Evolutionary conservation across 2,888 invertebrate genomes (phyloP), one percentile per base, ranked within the genome.

Genomic region (Strigamia transsilvanica): DNA sequence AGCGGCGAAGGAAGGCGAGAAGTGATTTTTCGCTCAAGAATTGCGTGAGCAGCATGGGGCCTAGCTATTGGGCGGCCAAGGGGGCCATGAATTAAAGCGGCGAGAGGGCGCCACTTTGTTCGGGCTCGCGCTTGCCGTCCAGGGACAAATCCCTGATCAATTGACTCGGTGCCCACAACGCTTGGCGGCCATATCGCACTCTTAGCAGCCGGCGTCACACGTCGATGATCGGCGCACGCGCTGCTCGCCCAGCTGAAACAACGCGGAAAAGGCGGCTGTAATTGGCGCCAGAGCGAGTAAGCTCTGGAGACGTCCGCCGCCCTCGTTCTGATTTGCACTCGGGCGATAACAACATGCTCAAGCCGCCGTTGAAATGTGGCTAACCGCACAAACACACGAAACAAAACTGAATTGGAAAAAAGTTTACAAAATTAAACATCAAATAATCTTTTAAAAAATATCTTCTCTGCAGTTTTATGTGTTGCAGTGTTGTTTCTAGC

Each of bases 61-160:
- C 61, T 21, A 23, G 61, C 61, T 18, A 66, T 66, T 66, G 61
- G 61, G 61, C 61, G 61, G 61, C 61, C 61, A 66, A 66, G 61
- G 61, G 61, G 61, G 61, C 61, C 61, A 66, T 66, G 61, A 66
- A 66, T 66, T 66, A 66, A 66, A 18, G 61, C 23, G 61, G 61
- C 61, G 61, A 66, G 61, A 66, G 61, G 61, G 61, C 61, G 61
- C 61, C 61, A 66, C 61, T 66, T 66, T 66, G 61, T 66, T 66
- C 61, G 61, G 61, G 61, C 61, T 66, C 2, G 61, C 61, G 61
- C 61, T 66, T 66, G 61, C 21, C 61, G 61, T 66, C 61, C 61
- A 66, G 61, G 61, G 61, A 66, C 61, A 66, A 66, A 66, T 66
- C 61, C 61, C 61, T 66, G 61, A 66, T 66, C 61, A 66, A 66